A percentile compares a stretch with the other conserved stretches of the same genome.
These are phyloP conservation scores for Paratrypauchen microcephalus DNA, from an alignment of 2,797 vertebrate species.

Conservation along the genomic window DNA sequence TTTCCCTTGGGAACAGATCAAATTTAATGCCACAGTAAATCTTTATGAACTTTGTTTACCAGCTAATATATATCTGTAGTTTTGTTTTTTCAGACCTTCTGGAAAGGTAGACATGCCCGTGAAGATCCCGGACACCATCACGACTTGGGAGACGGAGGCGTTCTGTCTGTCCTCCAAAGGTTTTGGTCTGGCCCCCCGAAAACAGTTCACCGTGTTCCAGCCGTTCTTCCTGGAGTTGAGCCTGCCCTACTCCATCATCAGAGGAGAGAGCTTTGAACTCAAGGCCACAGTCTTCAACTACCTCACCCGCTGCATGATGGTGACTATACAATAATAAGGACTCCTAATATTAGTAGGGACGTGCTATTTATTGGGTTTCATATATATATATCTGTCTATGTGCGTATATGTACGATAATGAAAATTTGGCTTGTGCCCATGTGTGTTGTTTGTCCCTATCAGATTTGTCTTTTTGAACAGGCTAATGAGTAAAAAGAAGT, in stretches of 20 bases:
- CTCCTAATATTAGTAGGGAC: too few species aligned
- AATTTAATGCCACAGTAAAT: too few species aligned
- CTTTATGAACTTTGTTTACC: too few species aligned
- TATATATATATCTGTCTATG: too few species aligned
- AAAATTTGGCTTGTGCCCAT: too few species aligned
- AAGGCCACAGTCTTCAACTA: constrained; percentile 78
- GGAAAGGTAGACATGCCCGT: constrained; percentile 51
- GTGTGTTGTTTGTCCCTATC: too few species aligned
- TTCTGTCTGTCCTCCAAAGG: constrained; percentile 73
- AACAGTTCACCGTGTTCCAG: constrained; percentile 75
- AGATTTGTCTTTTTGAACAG: too few species aligned
- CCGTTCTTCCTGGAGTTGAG: constrained; percentile 81
- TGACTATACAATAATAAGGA: constrained; percentile 23
- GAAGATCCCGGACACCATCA: constrained; percentile 77
- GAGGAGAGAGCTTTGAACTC: constrained; percentile 78
- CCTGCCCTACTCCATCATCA: constrained; percentile 80
- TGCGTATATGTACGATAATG: too few species aligned
- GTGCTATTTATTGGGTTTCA: too few species aligned
- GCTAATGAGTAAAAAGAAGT: too few species aligned
- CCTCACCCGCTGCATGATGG: constrained; percentile 77
- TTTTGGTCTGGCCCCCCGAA: constrained; percentile 75
- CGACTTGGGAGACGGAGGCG: constrained; percentile 74
- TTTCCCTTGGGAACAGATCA: too few species aligned
- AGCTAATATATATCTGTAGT: neutral
- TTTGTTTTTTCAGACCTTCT: constrained; percentile 53